These are phyloP conservation scores for Drosophila phalerata DNA, from an alignment of 2,888 invertebrate genomes.

Conservation along the genomic window DNA sequence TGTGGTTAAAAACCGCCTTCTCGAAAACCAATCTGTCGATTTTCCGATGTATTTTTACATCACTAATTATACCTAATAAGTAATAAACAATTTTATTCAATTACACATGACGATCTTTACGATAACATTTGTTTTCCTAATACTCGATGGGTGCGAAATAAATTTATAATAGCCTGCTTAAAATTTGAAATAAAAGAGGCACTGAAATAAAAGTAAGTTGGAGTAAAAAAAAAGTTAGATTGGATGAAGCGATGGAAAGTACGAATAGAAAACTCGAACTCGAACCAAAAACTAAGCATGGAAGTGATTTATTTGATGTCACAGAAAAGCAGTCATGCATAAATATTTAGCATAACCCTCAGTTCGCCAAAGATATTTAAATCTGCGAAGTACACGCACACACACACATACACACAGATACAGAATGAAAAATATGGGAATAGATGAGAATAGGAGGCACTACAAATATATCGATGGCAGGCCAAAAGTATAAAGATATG, in stretches of 20 bases:
- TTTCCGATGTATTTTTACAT: too few species aligned
- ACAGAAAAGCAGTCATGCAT: conserved; percentile 81
- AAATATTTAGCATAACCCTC: conserved; percentile 81
- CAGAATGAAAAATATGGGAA: conserved; percentile 6
- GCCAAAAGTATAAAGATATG: conserved; percentile 72
- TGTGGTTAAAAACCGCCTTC: too few species aligned
- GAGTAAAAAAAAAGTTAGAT: not conserved
- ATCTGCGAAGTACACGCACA: conserved; percentile 50
- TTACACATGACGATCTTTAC: not conserved
- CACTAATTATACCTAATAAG: not conserved
- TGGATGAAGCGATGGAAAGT: conserved; percentile 1
- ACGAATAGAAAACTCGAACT: conserved; percentile 19
- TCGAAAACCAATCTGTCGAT: too few species aligned
- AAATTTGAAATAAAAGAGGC: not conserved
- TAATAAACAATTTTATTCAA: not conserved
- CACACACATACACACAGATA: conserved; percentile 19
- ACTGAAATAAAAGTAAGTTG: conserved; percentile 4
- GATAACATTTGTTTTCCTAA: not conserved
- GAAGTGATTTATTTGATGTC: conserved; percentile 82
- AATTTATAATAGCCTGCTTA: conserved; percentile 1
- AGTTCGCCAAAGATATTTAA: conserved; percentile 68
- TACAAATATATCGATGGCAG: conserved; percentile 64
- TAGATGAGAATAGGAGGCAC: conserved; percentile 46
- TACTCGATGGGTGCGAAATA: not conserved
- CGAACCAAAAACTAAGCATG: conserved; percentile 59